A percentile compares a stretch with the other conserved stretches of the same genome.
These are phyloP conservation scores for Ramazzottius varieornatus DNA, from an alignment of 2,888 invertebrate species.

Conservation along the genomic window DNA sequence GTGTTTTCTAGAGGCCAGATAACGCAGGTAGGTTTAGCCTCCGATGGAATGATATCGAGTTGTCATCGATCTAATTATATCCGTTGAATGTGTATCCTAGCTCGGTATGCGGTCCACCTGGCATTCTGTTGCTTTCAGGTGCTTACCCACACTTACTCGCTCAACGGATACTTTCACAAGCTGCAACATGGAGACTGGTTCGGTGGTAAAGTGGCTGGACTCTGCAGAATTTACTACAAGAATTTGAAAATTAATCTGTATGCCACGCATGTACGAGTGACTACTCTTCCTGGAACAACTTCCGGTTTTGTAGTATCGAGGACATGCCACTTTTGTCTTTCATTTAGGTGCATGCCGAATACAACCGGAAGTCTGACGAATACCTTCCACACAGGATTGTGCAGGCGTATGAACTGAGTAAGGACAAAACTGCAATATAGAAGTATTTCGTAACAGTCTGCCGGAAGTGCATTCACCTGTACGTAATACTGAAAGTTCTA, in stretches of 20 bases:
- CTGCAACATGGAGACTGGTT: constrained; percentile 96
- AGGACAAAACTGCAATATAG: no score
- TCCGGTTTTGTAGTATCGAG: no score
- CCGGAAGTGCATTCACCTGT: no score
- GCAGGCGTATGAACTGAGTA: constrained; percentile 76
- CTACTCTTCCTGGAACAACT: no score
- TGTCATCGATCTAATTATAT: no score
- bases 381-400: constrained; percentile 71
- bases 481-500: no score
- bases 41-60: no score
- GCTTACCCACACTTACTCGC: constrained; percentile 67
- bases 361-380: constrained; percentile 40
- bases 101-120: no score
- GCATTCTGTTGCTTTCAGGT: no score
- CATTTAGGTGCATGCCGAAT: constrained; percentile 68
- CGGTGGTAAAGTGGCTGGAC: constrained; percentile 62
- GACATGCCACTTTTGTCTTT: neutral
- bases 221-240: constrained; percentile 40
- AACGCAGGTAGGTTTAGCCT: no score
- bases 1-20: constrained; percentile 57
- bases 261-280: constrained; percentile 54
- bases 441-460: no score
- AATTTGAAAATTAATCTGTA: constrained; percentile 53
- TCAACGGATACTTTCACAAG: constrained; percentile 92
- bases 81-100: no score